A percentile compares a stretch with the other conserved stretches of the same genome.
Evolutionary conservation across 2,113 vertebrate species (phyloP).

Genomic region (Odocoileus hemionus): DNA sequence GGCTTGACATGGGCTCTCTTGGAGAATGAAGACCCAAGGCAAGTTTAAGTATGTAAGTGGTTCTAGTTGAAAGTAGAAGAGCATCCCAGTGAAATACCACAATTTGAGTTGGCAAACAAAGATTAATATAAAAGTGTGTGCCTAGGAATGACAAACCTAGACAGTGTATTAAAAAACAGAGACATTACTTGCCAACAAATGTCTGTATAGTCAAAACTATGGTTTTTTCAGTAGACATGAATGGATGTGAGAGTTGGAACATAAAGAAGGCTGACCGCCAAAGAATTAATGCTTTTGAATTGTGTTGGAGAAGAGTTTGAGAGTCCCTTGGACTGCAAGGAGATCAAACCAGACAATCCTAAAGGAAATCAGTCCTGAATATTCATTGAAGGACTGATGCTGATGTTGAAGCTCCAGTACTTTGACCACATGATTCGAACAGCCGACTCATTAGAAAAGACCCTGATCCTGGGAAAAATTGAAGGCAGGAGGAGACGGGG

Average conservation of each 20-base stretch:
- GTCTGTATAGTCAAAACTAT: background rate
- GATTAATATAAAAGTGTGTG: background rate
- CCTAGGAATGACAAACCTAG: background rate
- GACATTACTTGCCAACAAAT: background rate
- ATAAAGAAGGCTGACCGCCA: background rate
- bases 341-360: background rate
- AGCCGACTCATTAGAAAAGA: background rate
- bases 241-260: background rate
- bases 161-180: background rate
- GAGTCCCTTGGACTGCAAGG: background rate
- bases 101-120: background rate
- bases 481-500: background rate
- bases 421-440: background rate
- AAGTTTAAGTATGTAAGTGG: rapidly evolving
- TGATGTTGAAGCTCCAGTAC: background rate
- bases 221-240: background rate
- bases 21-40: background rate
- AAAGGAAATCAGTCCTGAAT: background rate
- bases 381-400: background rate
- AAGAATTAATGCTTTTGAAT: background rate
- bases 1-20: background rate
- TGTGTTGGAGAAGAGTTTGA: background rate
- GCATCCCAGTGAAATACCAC: background rate
- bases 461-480: background rate
- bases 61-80: background rate